Percentiles rank a stretch among this genome's conserved stretches.
phyloP scores from a whole-genome alignment of 2,797 vertebrate genomes.

The Todus mexicanus region DNA sequence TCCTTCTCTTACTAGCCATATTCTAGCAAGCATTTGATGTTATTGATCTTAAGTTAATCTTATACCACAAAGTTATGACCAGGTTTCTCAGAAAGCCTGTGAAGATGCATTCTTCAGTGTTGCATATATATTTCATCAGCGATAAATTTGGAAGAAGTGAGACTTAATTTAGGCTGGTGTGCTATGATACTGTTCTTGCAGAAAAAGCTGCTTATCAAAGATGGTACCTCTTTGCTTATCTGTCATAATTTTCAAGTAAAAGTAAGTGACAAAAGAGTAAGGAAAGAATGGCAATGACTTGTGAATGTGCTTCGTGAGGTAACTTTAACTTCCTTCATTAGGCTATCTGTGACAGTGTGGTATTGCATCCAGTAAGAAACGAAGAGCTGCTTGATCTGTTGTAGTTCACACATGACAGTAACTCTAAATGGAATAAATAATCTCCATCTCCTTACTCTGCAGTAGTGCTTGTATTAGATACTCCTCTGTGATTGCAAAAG shows the following conservation, averaged over 20 bases:
- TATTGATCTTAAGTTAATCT: neutral
- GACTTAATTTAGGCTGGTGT: neutral
- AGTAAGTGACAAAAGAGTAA: neutral
- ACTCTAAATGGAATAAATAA: neutral
- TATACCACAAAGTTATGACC: neutral
- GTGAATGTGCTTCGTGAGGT: neutral
- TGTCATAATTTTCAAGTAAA: neutral
- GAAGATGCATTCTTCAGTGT: neutral
- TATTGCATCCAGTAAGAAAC: neutral
- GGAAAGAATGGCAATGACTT: neutral
- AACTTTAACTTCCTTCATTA: neutral
- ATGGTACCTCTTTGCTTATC: neutral
- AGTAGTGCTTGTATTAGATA: neutral
- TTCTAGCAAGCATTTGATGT: neutral
- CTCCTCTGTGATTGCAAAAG: neutral
- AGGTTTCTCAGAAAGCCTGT: neutral
- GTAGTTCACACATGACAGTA: neutral
- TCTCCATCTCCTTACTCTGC: neutral
- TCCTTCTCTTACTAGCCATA: neutral
- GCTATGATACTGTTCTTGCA: neutral
- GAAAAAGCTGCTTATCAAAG: neutral
- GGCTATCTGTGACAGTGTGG: neutral
- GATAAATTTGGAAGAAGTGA: neutral
- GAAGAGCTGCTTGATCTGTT: neutral
- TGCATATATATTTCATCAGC: neutral